phyloP scores from a whole-genome alignment of 1,140 invertebrate species.

The Neoseiulus cucumeris region DNA sequence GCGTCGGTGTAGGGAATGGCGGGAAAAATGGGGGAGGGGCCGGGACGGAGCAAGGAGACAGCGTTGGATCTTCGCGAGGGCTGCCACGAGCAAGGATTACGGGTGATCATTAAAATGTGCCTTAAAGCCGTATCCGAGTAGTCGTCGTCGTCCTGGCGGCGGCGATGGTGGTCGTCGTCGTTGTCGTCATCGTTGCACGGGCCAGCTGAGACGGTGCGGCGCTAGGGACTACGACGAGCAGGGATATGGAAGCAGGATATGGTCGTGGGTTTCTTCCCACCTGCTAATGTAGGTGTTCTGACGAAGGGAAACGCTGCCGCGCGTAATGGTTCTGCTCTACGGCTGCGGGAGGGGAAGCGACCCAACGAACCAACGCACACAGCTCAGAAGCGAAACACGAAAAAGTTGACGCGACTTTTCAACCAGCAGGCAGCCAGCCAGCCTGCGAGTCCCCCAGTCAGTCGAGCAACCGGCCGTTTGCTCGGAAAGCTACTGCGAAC shows the following conservation, averaged over 20 bases:
- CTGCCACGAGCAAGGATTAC: neutral
- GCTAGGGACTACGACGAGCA: no score
- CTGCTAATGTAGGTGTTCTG: constrained; percentile 11
- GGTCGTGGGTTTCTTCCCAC: constrained; percentile 11
- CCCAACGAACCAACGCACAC: neutral
- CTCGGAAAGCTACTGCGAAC: no score
- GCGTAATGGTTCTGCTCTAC: constrained; percentile 11
- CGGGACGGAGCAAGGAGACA: neutral
- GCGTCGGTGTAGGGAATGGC: neutral
- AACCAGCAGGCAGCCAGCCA: no score
- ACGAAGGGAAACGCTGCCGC: neutral
- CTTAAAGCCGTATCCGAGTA: constrained; percentile 1
- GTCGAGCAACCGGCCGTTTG: no score
- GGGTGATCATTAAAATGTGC: constrained; percentile 12
- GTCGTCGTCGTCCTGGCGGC: neutral
- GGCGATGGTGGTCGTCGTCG: neutral
- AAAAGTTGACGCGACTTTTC: no score
- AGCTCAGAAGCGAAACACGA: neutral
- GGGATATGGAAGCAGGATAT: constrained; percentile 11
- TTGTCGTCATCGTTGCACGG: no score
- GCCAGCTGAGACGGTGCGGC: no score
- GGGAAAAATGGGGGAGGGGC: neutral
- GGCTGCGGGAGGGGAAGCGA: neutral
- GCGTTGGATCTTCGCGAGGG: neutral
- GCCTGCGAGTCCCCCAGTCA: no score